Base-by-base conservation (phyloP, 2,113 vertebrate genomes). In the Pteropus alecto region DNA sequence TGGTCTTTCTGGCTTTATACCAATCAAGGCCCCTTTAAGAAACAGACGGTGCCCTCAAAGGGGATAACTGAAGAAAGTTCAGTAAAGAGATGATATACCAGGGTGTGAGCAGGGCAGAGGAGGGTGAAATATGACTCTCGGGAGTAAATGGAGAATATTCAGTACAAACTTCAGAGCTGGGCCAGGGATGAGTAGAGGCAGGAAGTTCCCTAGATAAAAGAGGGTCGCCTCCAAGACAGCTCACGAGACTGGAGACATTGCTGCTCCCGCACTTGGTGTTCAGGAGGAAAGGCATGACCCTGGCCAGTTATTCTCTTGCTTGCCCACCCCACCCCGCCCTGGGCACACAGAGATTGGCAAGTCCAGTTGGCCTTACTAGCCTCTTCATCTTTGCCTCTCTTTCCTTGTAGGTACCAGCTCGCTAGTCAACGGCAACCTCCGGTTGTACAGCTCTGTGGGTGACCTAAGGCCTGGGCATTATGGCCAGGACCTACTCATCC, bases 401-500 rank as follows among this genome's bases (percentile, higher is more conserved):
- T 74, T 85, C 94, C 94, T 91, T 92, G 67, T 95, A 99, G 99
- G 98, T 24, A 94, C 97, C 51, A 95, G 98, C 94, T 96, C 98
- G 3, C 98, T 98, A 6, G 35, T 98, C 91, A 99, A 99, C 11
- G 99, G 99, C 51, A 98, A 96, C 93, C 96, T 98, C 65, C 99
- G 99, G 0, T 79, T 98, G 38, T 99, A 98, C 97, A 98, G 98
- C 97, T 99, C 99, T 1, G 98, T 89, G 97, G 99, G 99, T 94
- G 98, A 99, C 98, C 97, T 99, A 67, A 97, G 98, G 92, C 97
- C 97, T 0, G 97, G 89, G 65, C 95, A 97, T 26, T 97, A 98
- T 5, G 79, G 95, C 77, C 98, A 99, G 19, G 99, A 99, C 41
- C 98, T 98, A 7, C 98, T 99, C 96, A 99, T 99, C 41, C 99